Percentiles rank a stretch among this genome's conserved stretches.
Conservation (phyloP, 2,888 invertebrate genomes). For the Lasius fuliginosus region DNA sequence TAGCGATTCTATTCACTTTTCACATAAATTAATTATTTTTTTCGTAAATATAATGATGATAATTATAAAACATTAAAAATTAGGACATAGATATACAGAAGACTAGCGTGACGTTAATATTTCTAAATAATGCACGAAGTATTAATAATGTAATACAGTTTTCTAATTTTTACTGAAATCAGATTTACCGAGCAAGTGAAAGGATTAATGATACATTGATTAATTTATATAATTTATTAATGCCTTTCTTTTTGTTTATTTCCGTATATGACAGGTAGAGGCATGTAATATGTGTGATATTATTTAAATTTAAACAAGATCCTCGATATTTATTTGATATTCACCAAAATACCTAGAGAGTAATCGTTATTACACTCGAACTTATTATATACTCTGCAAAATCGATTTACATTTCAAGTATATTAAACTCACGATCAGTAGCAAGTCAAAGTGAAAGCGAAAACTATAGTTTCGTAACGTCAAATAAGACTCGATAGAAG, state of each 20-base stretch:
- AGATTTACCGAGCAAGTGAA: background rate
- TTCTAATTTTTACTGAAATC: background rate
- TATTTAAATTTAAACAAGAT: conserved; percentile 13
- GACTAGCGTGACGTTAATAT: background rate
- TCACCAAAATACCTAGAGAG: background rate
- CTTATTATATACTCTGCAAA: conserved; percentile 31
- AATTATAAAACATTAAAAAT: background rate
- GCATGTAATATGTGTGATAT: background rate
- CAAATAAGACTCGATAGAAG: conserved; percentile 5
- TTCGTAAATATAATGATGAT: background rate
- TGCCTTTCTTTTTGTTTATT: conserved; percentile 10
- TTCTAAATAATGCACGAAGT: background rate
- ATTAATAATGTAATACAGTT: conserved; percentile 8
- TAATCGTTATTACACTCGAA: conserved; percentile 14
- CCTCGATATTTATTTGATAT: background rate
- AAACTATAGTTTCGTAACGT: conserved; percentile 38
- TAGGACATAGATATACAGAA: background rate
- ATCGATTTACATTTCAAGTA: conserved; percentile 41
- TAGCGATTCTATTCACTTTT: background rate
- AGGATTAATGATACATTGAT: conserved; percentile 16
- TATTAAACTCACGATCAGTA: conserved; percentile 30
- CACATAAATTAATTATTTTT: background rate
- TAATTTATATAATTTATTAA: background rate
- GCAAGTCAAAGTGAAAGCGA: conserved; percentile 57
- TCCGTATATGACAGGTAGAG: background rate